phyloP scores from a whole-genome alignment of 2,113 vertebrate species.

The Paramisgurnus dabryanus region DNA sequence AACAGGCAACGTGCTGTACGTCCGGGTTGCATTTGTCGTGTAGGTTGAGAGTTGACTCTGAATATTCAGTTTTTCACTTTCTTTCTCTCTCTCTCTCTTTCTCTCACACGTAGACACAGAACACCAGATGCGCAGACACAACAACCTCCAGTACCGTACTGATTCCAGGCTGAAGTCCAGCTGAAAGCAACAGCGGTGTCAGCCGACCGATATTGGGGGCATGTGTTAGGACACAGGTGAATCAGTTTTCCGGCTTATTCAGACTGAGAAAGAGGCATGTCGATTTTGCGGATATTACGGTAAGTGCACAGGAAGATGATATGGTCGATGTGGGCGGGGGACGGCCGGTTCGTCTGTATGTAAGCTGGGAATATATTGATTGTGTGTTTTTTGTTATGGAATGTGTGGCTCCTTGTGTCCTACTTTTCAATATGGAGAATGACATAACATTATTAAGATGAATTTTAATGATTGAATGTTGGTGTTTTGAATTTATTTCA shows the following conservation, averaged over 20 bases:
- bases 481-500: too few species aligned
- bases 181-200: background rate
- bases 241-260: constrained; percentile 75
- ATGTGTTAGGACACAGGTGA: constrained; percentile 59
- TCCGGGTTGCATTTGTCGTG: background rate
- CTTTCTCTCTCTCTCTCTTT: background rate
- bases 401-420: constrained; percentile 33
- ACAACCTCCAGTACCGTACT: background rate
- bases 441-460: background rate
- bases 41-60: constrained; percentile 26
- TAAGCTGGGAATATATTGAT: constrained; percentile 48
- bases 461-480: too few species aligned
- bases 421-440: constrained; percentile 45
- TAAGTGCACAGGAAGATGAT: constrained; percentile 79
- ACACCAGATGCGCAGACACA: constrained; percentile 5
- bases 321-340: constrained; percentile 76
- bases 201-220: constrained; percentile 40
- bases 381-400: constrained; percentile 35
- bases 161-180: background rate
- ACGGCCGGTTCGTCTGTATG: constrained; percentile 68
- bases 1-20: background rate
- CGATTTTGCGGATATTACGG: constrained; percentile 74
- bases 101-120: too few species aligned
- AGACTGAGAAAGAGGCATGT: constrained; percentile 69
- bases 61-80: constrained; percentile 34